Conservation (phyloP, 1,140 invertebrate species). For the Andricus grossulariae region DNA sequence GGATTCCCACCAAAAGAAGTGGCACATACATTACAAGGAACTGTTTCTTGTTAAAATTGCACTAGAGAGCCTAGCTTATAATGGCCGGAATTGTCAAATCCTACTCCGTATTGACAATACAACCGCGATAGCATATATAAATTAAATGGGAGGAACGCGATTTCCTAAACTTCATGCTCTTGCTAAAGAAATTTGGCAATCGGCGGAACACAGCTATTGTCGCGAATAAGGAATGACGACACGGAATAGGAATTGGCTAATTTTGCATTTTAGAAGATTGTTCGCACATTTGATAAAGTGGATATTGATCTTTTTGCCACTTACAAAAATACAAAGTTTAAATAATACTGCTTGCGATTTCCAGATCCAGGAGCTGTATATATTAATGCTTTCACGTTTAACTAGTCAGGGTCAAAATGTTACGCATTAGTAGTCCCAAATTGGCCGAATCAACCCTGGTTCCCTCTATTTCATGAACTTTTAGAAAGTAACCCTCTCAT, state of each 20-base stretch:
- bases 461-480: background rate
- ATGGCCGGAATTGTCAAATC: constrained; percentile 14
- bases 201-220: constrained; percentile 24
- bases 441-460: background rate
- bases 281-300: background rate
- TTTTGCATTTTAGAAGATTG: background rate
- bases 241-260: constrained; percentile 24
- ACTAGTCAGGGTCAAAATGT: constrained; percentile 35
- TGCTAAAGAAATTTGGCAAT: background rate
- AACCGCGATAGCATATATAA: constrained; percentile 36
- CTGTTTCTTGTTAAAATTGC: constrained; percentile 35
- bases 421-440: constrained; percentile 36
- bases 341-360: background rate
- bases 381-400: too few species aligned
- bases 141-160: background rate
- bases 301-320: too few species aligned
- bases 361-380: constrained; percentile 7
- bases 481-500: constrained; percentile 17
- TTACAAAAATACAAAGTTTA: too few species aligned
- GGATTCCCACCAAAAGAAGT: background rate
- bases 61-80: constrained; percentile 2
- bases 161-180: too few species aligned
- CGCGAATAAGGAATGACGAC: constrained; percentile 32
- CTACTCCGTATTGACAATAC: constrained; percentile 37
- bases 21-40: constrained; percentile 43